phyloP scores from a whole-genome alignment of 2,888 invertebrate species.

The Phytoseiulus persimilis region DNA sequence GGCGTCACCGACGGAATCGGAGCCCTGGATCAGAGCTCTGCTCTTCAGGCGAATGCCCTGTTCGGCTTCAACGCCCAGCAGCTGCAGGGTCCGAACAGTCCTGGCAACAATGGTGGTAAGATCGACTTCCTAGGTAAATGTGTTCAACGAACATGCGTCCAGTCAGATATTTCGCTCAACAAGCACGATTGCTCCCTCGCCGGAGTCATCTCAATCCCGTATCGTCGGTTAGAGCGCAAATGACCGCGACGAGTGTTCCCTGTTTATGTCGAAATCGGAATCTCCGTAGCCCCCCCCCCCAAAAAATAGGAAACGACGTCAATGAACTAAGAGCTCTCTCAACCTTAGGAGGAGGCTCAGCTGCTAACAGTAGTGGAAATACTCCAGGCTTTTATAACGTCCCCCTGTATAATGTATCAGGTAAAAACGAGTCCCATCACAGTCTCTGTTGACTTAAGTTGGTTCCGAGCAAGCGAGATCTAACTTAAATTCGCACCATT shows the following conservation, averaged over 20 bases:
- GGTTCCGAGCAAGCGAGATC: not conserved
- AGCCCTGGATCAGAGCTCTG: not conserved
- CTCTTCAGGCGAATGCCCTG: not conserved
- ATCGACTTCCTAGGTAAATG: not conserved
- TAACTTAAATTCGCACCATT: not conserved
- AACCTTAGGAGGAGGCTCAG: conserved; percentile 8
- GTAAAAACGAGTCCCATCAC: conserved; percentile 34
- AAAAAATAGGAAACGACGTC: not conserved
- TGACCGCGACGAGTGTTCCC: too few relatives aligned
- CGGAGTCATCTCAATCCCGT: too few relatives aligned
- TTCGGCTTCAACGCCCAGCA: conserved; percentile 7
- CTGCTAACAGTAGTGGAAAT: conserved; percentile 19
- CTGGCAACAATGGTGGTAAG: not conserved
- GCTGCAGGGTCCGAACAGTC: conserved; percentile 25
- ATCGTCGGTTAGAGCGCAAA: too few relatives aligned
- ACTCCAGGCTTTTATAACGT: conserved; percentile 40
- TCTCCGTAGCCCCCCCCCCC: too few relatives aligned
- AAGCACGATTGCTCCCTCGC: too few relatives aligned
- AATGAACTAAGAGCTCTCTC: not conserved
- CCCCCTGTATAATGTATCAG: conserved; percentile 43
- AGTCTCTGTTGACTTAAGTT: not conserved
- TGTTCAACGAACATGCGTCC: too few relatives aligned
- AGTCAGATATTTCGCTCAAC: too few relatives aligned
- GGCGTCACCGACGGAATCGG: conserved; percentile 17
- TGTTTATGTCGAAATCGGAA: too few relatives aligned